Evolutionary conservation across 2,113 vertebrate genomes (phyloP).

Genomic region (Solea senegalensis): DNA sequence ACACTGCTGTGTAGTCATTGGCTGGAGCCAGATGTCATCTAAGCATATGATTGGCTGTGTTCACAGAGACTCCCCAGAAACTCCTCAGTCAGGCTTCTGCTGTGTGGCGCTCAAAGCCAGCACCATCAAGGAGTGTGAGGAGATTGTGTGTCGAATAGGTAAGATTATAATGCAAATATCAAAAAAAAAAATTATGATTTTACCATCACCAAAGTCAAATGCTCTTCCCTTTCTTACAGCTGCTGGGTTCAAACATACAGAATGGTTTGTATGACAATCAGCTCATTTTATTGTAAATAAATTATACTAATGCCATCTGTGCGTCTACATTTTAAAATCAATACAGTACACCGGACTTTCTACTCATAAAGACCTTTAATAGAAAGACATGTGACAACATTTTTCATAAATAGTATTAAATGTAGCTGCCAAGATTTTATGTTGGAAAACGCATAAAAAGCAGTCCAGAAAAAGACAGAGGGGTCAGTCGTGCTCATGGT

Average conservation of each 20-base stretch:
- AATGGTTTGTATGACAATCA: constrained; percentile 85
- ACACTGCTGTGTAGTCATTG: constrained; percentile 42
- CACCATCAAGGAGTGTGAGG: constrained; percentile 79
- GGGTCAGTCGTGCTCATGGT: constrained; percentile 41
- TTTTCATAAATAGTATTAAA: constrained; percentile 83
- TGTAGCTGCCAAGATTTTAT: constrained; percentile 84
- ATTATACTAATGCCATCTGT: neutral
- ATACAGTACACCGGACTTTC: constrained; percentile 23
- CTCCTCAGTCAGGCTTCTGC: constrained; percentile 73
- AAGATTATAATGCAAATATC: constrained; percentile 33
- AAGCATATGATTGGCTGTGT: constrained; percentile 60
- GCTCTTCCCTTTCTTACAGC: constrained; percentile 71
- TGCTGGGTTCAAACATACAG: constrained; percentile 86
- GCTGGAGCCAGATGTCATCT: constrained; percentile 14
- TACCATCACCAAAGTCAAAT: too few species aligned
- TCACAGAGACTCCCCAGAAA: constrained; percentile 81
- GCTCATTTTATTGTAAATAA: constrained; percentile 31
- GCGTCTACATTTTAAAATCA: neutral
- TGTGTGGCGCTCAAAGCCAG: constrained; percentile 81
- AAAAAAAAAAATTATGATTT: neutral
- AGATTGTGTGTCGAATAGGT: constrained; percentile 85
- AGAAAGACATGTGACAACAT: constrained; percentile 83
- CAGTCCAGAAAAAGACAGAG: constrained; percentile 69
- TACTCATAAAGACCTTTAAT: constrained; percentile 83
- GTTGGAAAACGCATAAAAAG: constrained; percentile 79